Conservation (phyloP, 2,797 vertebrate genomes). For the Parambassis ranga region DNA sequence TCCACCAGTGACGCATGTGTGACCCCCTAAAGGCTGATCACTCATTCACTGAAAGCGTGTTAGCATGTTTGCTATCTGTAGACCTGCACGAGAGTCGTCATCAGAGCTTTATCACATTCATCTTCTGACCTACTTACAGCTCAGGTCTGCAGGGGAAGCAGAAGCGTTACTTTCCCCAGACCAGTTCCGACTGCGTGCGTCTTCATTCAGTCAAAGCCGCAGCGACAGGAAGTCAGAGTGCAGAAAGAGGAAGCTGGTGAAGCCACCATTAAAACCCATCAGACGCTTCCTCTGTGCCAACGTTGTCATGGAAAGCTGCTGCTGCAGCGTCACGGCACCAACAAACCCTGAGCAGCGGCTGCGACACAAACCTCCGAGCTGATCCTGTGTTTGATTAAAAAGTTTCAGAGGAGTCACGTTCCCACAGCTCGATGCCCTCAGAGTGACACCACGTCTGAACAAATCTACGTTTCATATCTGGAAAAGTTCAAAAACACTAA, state of each 20-base stretch:
- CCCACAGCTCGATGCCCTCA: too few species aligned
- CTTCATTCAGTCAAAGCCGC: slow-evolving; percentile 10
- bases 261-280: slow-evolving; percentile 59
- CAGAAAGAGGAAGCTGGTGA: slow-evolving; percentile 71
- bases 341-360: slow-evolving; percentile 28
- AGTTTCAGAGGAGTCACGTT: neutral
- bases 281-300: slow-evolving; percentile 55
- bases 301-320: slow-evolving; percentile 39
- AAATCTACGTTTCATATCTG: too few species aligned
- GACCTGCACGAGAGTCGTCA: too few species aligned
- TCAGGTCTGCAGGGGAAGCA: slow-evolving; percentile 2
- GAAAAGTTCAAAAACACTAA: too few species aligned
- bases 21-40: neutral
- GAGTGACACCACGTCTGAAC: too few species aligned
- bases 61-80: too few species aligned
- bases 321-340: neutral
- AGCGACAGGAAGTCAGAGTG: slow-evolving; percentile 64
- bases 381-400: neutral
- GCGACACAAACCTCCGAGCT: neutral
- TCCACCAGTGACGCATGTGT: slow-evolving; percentile 5
- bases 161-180: slow-evolving; percentile 13
- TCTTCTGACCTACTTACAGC: slow-evolving; percentile 42
- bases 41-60: too few species aligned
- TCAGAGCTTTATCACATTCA: neutral
- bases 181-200: slow-evolving; percentile 63